Base-by-base conservation (phyloP, 2,113 vertebrate species). In the Pelusios castaneus region DNA sequence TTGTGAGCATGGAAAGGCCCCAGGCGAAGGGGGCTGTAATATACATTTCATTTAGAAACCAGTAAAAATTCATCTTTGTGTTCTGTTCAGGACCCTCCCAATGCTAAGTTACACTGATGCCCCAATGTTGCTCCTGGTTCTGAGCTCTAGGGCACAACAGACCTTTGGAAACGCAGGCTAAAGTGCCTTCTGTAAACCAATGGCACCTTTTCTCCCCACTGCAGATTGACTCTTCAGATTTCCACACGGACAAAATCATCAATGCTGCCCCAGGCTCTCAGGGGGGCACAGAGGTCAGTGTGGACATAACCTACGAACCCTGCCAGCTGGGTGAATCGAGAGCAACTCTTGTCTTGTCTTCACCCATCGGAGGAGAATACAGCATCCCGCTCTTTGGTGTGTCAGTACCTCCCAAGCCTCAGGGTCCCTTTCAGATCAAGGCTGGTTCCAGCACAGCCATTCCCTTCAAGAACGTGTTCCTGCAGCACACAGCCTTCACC, bases 401-500 rank as follows among this genome's bases (percentile, higher is more conserved):
- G 11, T 98, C 98, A 54, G 90, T 97, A 5, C 95, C 97, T 0
- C 98, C 99, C 34, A 98, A 98, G 92, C 97, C 99, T 1, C 99
- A 99, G 91, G 99, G 99, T 5, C 98, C 98, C 5, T 97, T 98
- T 80, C 60, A 86, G 80, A 95, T 99, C 94, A 97, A 92, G 75
- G 93, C 97, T 0, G 97, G 99, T 0, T 92, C 88, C 95, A 98
- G 13, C 88, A 29, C 97, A 29, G n/a, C 97, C 47, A 99, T 99
- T 90, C 97, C 98, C 79, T 99, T 99, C 97, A 99, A 99, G 91
- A 99, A 99, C 1, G 29, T 99, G 17, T 99, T 99, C 97, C 91
- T 93, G 9, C 98, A 98, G 60, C 55, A 97, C 3, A 97, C 95
- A 4, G 45, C 96, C 54, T 99, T 98, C 94, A 98, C 97, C 82